These are phyloP conservation scores for Ormyrus labotus DNA, from an alignment of 2,888 invertebrate species.

Conservation along the genomic window DNA sequence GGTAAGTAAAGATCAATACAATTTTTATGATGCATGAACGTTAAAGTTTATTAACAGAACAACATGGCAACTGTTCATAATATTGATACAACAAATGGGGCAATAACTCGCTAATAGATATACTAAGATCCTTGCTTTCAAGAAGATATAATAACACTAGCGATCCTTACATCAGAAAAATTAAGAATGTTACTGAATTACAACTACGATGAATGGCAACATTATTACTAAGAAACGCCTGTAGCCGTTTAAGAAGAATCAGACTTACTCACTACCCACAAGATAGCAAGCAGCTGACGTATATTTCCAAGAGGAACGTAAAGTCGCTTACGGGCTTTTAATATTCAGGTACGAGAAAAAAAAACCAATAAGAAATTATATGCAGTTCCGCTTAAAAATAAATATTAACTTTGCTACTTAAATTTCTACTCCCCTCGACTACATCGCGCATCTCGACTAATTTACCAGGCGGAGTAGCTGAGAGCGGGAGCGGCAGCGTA, in stretches of 20 bases:
- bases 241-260: neutral
- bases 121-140: neutral
- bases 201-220: conserved; percentile 3
- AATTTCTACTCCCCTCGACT: no score
- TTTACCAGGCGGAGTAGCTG: conserved; percentile 33
- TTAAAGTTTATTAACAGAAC: conserved; percentile 52
- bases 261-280: conserved; percentile 2
- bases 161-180: conserved; percentile 7
- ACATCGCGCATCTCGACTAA: no score
- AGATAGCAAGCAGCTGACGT: conserved; percentile 17
- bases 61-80: conserved; percentile 19
- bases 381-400: no score
- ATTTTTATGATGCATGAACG: conserved; percentile 28
- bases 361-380: no score
- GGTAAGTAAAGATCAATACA: neutral
- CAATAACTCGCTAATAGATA: neutral
- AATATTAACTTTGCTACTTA: no score
- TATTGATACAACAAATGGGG: conserved; percentile 27
- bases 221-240: neutral
- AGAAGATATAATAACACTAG: conserved; percentile 2
- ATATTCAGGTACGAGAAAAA: no score
- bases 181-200: neutral
- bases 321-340: no score
- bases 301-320: no score
- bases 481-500: conserved; percentile 58